Evolutionary conservation across 1,140 invertebrate genomes (phyloP).

Genomic region (Steinernema feltiae): DNA sequence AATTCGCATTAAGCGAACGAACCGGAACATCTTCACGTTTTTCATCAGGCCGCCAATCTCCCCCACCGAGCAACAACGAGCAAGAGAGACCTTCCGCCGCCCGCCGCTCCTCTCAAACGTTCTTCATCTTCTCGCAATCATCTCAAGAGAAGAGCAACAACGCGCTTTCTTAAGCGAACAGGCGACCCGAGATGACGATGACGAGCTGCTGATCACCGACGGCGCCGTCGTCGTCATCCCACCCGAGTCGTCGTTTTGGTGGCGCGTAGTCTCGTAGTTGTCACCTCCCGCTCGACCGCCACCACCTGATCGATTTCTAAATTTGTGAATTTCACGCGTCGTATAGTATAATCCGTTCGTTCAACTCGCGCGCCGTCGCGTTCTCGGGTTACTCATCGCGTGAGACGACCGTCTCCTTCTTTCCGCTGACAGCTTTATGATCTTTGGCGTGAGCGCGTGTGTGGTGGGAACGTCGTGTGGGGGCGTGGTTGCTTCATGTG

Average conservation of each 20-base stretch:
- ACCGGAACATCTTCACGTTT: constrained; percentile 13
- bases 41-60: background rate
- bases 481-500: too few species aligned
- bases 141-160: background rate
- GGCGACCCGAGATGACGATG: background rate
- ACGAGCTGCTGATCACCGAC: background rate
- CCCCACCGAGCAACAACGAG: too few species aligned
- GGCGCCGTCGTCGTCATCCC: background rate
- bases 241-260: too few species aligned
- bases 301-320: constrained; percentile 1
- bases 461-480: too few species aligned
- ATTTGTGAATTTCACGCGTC: background rate
- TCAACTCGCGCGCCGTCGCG: too few species aligned
- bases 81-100: too few species aligned
- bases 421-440: too few species aligned
- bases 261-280: too few species aligned
- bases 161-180: background rate
- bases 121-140: background rate
- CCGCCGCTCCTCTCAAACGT: background rate
- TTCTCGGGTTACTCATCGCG: background rate
- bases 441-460: too few species aligned
- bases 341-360: constrained; percentile 1
- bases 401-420: background rate
- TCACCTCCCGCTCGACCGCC: background rate
- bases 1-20: constrained; percentile 4